Conservation (phyloP, 2,888 invertebrate genomes). For the Xylota sylvarum region DNA sequence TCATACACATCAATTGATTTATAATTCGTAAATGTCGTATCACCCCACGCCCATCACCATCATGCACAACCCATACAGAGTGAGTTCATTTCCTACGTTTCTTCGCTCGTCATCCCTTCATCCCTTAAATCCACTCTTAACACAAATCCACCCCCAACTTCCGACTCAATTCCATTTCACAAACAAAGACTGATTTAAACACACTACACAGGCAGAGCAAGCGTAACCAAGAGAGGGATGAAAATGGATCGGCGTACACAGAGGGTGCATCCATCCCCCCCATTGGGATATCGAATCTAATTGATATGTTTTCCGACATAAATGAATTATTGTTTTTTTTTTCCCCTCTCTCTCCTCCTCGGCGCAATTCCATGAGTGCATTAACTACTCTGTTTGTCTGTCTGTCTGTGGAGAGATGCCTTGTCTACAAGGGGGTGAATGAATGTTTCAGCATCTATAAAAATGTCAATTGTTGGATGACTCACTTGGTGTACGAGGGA, state of each 20-base stretch:
- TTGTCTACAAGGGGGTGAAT: conserved; percentile 44
- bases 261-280: conserved; percentile 53
- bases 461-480: conserved; percentile 70
- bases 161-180: conserved; percentile 66
- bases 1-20: conserved; percentile 76
- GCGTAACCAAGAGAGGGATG: conserved; percentile 10
- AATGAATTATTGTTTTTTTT: conserved; percentile 73
- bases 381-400: conserved; percentile 63
- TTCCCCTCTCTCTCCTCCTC: conserved; percentile 21
- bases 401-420: conserved; percentile 25
- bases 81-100: conserved; percentile 20
- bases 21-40: conserved; percentile 71
- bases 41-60: conserved; percentile 27
- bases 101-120: conserved; percentile 44
- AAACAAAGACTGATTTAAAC: conserved; percentile 71
- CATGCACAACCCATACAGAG: background rate
- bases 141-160: conserved; percentile 45
- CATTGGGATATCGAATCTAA: conserved; percentile 71
- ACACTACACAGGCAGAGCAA: conserved; percentile 25
- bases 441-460: conserved; percentile 54
- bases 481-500: conserved; percentile 46
- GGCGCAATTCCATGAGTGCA: conserved; percentile 66
- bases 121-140: conserved; percentile 61
- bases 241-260: conserved; percentile 36
- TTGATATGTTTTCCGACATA: conserved; percentile 76